Evolutionary conservation across 2,113 vertebrate genomes (phyloP), one percentile per base, ranked within the genome.

Genomic region (Poeciliopsis occidentalis): DNA sequence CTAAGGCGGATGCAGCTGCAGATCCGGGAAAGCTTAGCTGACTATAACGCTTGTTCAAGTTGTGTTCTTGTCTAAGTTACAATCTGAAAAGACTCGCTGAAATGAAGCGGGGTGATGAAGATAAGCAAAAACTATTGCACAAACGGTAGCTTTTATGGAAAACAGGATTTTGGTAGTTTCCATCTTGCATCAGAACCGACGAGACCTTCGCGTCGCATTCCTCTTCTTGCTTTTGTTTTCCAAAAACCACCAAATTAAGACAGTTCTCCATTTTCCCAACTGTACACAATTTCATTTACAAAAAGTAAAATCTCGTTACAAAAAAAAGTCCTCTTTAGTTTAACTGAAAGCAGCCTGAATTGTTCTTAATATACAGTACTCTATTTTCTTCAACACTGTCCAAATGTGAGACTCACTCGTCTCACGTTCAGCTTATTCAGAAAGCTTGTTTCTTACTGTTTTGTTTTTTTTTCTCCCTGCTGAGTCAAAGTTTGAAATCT

Each of bases 1-100:
- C 96, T 99, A 99, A 98, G 97, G 98, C 97, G 81, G 89, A 90
- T 82, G 85, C 84, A 86, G 79, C 95, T 95, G 95, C 93, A 95
- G 95, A 95, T 96, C 79, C 84, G 93, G 86, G 82, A 85, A n/a
- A 88, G 80, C 71, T 75, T 79, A 76, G 71, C 79, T 67, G 0
- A 60, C 71, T 76, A 34, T 30, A 74, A 76, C 32, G 12, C 44
- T 64, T 73, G 31, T 76, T 86, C 24, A 77, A 80, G 66, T 75
- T 66, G 73, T 75, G 73, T 70, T 67, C 17, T 60, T 72, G 71
- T 22, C 76, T 72, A 37, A 83, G 64, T 83, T 61, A 71, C 39
- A 73, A 80, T 87, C 64, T 68, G 60, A 87, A 88, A 75, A 39
- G 1, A 81, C 66, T 68, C 64, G 75, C 80, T 15, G 79, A 89